Percentiles rank a stretch among this genome's conserved stretches.
phyloP scores from a whole-genome alignment of 2,888 invertebrate species.

The Pilophorus perplexus region DNA sequence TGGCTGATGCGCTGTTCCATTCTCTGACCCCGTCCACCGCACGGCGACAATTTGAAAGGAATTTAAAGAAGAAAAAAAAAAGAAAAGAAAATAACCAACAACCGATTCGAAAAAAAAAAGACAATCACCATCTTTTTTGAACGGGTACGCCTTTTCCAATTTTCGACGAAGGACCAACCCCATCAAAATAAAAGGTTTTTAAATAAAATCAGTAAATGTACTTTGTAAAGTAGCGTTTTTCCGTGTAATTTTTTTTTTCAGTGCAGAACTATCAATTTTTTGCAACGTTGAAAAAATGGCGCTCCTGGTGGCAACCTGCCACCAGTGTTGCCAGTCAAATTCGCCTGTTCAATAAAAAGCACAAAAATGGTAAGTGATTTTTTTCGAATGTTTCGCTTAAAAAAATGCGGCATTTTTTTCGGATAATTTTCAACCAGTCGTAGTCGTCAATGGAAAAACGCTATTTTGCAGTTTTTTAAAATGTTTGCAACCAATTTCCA shows the following conservation, averaged over 20 bases:
- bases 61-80: neutral
- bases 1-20: constrained; percentile 84
- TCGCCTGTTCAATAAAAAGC: too few species aligned
- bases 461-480: too few species aligned
- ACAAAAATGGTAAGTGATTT: too few species aligned
- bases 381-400: too few species aligned
- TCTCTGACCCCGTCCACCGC: constrained; percentile 68
- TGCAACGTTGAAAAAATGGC: neutral
- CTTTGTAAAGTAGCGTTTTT: neutral
- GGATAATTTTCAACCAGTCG: too few species aligned
- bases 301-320: too few species aligned
- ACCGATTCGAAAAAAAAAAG: constrained; percentile 7
- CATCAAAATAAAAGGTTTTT: neutral
- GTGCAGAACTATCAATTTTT: neutral
- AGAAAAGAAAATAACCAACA: neutral
- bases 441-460: too few species aligned
- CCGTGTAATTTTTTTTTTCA: constrained; percentile 8
- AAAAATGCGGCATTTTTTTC: too few species aligned
- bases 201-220: constrained; percentile 8
- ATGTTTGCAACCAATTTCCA: too few species aligned
- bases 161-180: constrained; percentile 6
- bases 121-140: constrained; percentile 11
- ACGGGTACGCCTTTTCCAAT: constrained; percentile 7
- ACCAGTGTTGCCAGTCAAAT: too few species aligned
- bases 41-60: neutral